phyloP scores from a whole-genome alignment of 2,113 vertebrate genomes.

The Salvelinus fontinalis region DNA sequence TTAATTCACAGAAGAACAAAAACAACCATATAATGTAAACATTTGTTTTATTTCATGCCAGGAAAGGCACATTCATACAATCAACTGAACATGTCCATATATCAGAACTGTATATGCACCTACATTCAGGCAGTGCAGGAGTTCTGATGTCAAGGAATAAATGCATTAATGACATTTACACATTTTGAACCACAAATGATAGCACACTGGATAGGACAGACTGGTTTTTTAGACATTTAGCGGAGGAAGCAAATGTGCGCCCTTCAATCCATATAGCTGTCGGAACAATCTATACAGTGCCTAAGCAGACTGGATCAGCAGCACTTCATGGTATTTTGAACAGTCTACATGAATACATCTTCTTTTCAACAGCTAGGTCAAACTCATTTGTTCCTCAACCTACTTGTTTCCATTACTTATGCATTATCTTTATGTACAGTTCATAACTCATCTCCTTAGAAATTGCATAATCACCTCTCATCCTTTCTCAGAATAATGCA shows the following conservation, averaged over 20 bases:
- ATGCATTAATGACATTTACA: conserved; percentile 68
- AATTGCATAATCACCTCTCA: conserved; percentile 57
- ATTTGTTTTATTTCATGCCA: conserved; percentile 68
- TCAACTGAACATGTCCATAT: conserved; percentile 55
- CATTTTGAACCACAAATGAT: conserved; percentile 66
- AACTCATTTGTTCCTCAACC: too few species aligned
- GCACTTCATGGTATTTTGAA: conserved; percentile 55
- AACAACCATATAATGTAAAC: conserved; percentile 39
- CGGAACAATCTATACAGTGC: conserved; percentile 53
- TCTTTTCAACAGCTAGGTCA: conserved; percentile 29
- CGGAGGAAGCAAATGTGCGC: conserved; percentile 54
- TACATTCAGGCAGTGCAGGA: conserved; percentile 72
- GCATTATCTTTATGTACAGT: not conserved
- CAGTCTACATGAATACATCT: conserved; percentile 41
- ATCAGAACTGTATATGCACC: conserved; percentile 69
- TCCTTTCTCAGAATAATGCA: not conserved
- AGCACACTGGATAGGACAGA: conserved; percentile 64
- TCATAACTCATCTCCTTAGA: conserved; percentile 17
- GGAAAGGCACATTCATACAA: conserved; percentile 67
- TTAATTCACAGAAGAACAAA: conserved; percentile 1
- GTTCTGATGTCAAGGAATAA: conserved; percentile 62
- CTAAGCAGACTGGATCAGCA: conserved; percentile 58
- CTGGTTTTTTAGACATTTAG: conserved; percentile 54
- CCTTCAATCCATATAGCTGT: conserved; percentile 60
- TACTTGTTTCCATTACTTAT: not conserved